Conservation (phyloP, 2,113 vertebrate species). For the Xyliphius kryptos region DNA sequence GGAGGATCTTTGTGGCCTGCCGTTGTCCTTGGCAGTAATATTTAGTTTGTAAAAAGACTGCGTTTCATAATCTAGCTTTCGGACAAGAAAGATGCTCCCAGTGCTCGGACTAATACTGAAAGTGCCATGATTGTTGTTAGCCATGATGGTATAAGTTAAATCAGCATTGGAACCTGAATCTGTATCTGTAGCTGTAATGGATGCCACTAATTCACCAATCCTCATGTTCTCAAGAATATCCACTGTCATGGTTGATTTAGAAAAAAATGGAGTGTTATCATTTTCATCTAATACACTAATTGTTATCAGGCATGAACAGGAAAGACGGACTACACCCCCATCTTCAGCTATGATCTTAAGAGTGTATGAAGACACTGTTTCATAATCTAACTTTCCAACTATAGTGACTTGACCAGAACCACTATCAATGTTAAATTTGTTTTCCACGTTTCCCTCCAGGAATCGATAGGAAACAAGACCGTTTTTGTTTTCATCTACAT, state of each 20-base stretch:
- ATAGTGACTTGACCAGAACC: constrained; percentile 85
- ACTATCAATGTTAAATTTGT: constrained; percentile 78
- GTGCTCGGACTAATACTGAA: constrained; percentile 96
- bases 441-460: constrained; percentile 84
- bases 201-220: constrained; percentile 89
- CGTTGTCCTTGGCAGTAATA: constrained; percentile 86
- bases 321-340: constrained; percentile 68
- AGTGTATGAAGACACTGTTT: constrained; percentile 80
- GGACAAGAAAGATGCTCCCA: constrained; percentile 88
- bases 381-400: constrained; percentile 86
- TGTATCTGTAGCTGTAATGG: constrained; percentile 84
- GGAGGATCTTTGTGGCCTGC: constrained; percentile 79
- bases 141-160: constrained; percentile 84
- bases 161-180: constrained; percentile 91
- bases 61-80: constrained; percentile 90
- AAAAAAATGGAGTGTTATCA: constrained; percentile 89
- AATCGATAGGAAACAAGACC: constrained; percentile 82
- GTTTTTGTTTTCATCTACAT: constrained; percentile 88
- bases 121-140: constrained; percentile 88
- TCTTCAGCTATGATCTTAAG: constrained; percentile 86
- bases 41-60: constrained; percentile 90
- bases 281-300: constrained; percentile 92
- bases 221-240: constrained; percentile 95
- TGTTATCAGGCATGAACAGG: constrained; percentile 81
- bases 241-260: constrained; percentile 76